Base-by-base conservation (phyloP, 1,140 invertebrate genomes). In the Babylonia areolata region DNA sequence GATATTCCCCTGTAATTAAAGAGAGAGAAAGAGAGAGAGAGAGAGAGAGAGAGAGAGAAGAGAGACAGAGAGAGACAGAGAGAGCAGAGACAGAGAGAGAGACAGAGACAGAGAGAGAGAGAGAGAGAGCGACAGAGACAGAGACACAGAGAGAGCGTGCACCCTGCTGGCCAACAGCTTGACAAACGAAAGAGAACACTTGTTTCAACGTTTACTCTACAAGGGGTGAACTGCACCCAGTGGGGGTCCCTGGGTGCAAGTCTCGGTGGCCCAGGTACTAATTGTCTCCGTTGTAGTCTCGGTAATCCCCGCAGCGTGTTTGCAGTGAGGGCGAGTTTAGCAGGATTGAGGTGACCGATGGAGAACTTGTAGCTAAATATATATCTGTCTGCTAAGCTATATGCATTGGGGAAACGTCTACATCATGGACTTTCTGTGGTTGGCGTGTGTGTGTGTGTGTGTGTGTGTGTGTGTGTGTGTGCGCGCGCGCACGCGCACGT, bases 211-310 rank as follows among this genome's bases (percentile, higher is more conserved):
- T 77, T 77, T 77, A 33, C 37, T 77, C 37, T 77, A 9, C 73
- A 37, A n/a, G n/a, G 37, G 73, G 73, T 77, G 11, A 77, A n/a
- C 31, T 23, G 73, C 31, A 77, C 73, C 73, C 9, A 77, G 37
- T 12, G n/a, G 73, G 73, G 9, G 9, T 77, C 73, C 37, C 73
- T 77, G 31, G 0, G 73, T 77, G 37, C 73, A 77, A 20, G 12
- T 33, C 17, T 33, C 23, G 37, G 1, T 35, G 12, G 23, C 33
- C 73, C 23, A 23, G 35, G 64, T 31, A 69, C 64, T 69, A 69
- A n/a, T 69, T 69, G 64, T 77, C 73, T 77, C 73, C 33, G 31
- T 77, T 51, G 31, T 39, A 77, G 33, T 77, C 73, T 35, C 73
- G 73, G 37, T 77, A 77, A 77, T 77, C 73, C 73, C n/a, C 31